Conservation (phyloP, 2,888 invertebrate genomes). For the Meta bourneti region DNA sequence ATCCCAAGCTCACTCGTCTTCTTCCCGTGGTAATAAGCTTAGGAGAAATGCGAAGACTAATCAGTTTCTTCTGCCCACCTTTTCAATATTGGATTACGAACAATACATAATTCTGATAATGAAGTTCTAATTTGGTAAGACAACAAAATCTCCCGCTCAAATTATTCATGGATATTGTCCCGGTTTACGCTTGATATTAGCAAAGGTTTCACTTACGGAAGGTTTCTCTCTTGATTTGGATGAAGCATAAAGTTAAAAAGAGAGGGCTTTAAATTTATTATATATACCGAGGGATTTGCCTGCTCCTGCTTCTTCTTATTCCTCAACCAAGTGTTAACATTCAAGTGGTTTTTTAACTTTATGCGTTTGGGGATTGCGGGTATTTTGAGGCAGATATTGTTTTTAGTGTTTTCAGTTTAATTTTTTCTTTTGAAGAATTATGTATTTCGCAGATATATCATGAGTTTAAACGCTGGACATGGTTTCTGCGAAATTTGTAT, state of each 20-base stretch:
- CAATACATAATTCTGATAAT: conserved; percentile 65
- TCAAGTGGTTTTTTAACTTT: neutral
- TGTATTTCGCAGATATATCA: neutral
- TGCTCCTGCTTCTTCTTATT: neutral
- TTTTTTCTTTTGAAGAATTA: neutral
- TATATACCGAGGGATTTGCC: neutral
- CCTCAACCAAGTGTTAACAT: too few relatives aligned
- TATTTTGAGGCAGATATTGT: neutral
- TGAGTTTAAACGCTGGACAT: neutral
- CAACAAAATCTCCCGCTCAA: conserved; percentile 37
- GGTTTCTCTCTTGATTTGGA: neutral
- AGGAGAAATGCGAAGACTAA: conserved; percentile 49
- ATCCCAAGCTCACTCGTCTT: conserved; percentile 21
- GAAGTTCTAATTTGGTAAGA: conserved; percentile 71
- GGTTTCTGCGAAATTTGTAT: neutral
- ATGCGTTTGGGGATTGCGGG: neutral
- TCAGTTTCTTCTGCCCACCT: conserved; percentile 47
- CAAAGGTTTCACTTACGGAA: neutral
- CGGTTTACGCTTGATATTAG: neutral
- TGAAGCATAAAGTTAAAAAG: neutral
- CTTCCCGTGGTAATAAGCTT: conserved; percentile 69
- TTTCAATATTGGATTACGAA: conserved; percentile 70
- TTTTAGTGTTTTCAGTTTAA: too few relatives aligned
- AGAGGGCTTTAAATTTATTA: neutral
- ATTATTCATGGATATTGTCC: neutral